phyloP scores from a whole-genome alignment of 2,888 invertebrate genomes.

The Molorchus minor region DNA sequence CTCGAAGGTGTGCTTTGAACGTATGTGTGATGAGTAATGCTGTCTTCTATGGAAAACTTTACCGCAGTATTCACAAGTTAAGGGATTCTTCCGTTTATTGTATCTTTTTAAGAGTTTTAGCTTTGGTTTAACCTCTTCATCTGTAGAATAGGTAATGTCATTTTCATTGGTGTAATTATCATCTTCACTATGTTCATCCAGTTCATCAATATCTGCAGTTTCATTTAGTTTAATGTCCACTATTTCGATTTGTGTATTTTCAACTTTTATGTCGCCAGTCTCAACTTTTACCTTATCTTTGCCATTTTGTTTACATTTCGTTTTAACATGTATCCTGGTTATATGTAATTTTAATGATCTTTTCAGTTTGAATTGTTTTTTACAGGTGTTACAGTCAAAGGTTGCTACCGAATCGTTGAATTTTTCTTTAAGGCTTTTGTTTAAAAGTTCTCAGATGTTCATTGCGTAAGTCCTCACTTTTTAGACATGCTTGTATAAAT shows the following conservation, averaged over 20 bases:
- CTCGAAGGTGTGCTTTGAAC: constrained; percentile 51
- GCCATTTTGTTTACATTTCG: constrained; percentile 11
- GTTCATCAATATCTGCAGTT: constrained; percentile 20
- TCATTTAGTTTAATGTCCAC: constrained; percentile 13
- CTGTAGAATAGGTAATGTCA: constrained; percentile 30
- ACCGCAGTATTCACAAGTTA: constrained; percentile 50
- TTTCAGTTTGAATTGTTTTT: constrained; percentile 45
- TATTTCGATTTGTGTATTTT: neutral
- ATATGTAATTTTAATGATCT: constrained; percentile 44
- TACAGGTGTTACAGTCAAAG: constrained; percentile 45
- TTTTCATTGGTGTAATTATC: constrained; percentile 17
- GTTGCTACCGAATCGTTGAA: constrained; percentile 5
- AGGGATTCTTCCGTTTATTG: constrained; percentile 36
- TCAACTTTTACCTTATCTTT: constrained; percentile 11
- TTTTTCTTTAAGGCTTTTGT: constrained; percentile 23
- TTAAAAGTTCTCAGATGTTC: constrained; percentile 33
- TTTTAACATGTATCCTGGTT: constrained; percentile 40
- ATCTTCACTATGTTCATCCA: constrained; percentile 25
- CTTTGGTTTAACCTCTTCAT: constrained; percentile 33
- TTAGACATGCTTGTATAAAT: constrained; percentile 41
- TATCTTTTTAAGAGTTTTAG: constrained; percentile 28
- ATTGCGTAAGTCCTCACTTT: constrained; percentile 40
- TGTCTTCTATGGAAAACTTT: constrained; percentile 48
- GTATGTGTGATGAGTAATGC: constrained; percentile 47
- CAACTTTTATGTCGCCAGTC: constrained; percentile 7